phyloP scores from a whole-genome alignment of 2,113 vertebrate species.

The Pteruthius melanotis region DNA sequence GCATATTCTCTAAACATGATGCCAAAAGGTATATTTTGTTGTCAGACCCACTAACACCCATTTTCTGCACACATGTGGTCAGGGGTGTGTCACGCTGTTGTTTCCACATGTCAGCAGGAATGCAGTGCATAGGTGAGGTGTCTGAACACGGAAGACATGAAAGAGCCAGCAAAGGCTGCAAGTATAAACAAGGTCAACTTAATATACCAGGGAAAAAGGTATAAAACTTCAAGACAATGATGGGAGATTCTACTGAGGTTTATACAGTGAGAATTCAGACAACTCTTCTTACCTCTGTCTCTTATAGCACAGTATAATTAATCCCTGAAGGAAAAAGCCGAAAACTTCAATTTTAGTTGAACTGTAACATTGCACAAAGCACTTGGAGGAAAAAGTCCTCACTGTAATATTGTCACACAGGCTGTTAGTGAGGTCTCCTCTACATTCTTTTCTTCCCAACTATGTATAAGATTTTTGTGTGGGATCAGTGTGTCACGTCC shows the following conservation, averaged over 20 bases:
- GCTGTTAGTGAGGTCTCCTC: not conserved
- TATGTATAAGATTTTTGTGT: not conserved
- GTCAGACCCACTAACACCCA: not conserved
- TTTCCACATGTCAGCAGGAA: too few relatives aligned
- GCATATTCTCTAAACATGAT: not conserved
- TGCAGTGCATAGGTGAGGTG: not conserved
- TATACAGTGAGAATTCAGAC: not conserved
- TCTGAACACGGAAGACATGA: not conserved
- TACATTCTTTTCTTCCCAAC: not conserved
- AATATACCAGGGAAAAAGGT: not conserved
- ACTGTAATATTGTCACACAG: not conserved
- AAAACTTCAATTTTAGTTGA: not conserved
- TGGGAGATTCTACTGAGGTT: not conserved
- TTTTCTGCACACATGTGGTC: not conserved
- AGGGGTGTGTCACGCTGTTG: too few relatives aligned
- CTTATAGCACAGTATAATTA: not conserved
- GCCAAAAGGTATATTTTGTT: not conserved
- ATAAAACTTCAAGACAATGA: not conserved
- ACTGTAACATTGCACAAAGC: not conserved
- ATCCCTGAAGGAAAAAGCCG: not conserved
- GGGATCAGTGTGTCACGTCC: rapidly evolving
- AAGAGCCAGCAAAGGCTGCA: rapidly evolving
- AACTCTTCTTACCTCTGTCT: not conserved
- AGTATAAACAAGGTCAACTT: not conserved
- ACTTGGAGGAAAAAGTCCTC: not conserved